phyloP scores from a whole-genome alignment of 2,888 invertebrate species.

The Iselma pallidipennis region DNA sequence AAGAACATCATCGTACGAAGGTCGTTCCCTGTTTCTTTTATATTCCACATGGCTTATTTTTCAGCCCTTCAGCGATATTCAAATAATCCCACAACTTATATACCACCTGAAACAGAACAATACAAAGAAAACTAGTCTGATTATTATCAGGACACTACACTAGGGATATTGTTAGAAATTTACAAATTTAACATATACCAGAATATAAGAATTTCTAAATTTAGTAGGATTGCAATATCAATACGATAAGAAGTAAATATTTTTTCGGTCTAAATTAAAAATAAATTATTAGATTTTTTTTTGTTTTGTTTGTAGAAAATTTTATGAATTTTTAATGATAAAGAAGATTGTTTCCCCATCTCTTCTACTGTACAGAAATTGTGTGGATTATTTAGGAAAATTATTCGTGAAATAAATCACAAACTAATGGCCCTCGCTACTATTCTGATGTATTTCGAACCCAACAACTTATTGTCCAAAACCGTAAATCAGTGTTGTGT shows the following conservation, averaged over 20 bases:
- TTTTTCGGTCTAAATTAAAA: no score
- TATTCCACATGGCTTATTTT: not conserved
- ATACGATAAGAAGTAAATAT: no score
- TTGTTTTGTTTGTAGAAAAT: no score
- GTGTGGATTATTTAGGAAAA: conserved; percentile 5
- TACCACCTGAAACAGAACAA: not conserved
- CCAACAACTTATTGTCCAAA: not conserved
- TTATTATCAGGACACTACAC: not conserved
- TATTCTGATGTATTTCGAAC: conserved; percentile 13
- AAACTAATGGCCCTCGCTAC: conserved; percentile 6
- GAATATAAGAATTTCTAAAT: no score
- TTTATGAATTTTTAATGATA: no score
- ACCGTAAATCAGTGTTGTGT: no score
- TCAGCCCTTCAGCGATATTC: conserved; percentile 1
- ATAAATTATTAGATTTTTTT: no score
- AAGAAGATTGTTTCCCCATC: not conserved
- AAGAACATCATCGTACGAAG: conserved; percentile 41
- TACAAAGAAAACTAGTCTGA: not conserved
- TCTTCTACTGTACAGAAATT: conserved; percentile 3
- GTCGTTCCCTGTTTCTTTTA: conserved; percentile 10
- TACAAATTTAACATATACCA: no score
- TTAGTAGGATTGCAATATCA: no score
- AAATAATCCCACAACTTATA: not conserved
- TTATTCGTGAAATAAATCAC: conserved; percentile 8
- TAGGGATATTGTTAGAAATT: not conserved